These are phyloP conservation scores for Amphipoea lucens DNA, from an alignment of 2,888 invertebrate species.

Conservation along the genomic window DNA sequence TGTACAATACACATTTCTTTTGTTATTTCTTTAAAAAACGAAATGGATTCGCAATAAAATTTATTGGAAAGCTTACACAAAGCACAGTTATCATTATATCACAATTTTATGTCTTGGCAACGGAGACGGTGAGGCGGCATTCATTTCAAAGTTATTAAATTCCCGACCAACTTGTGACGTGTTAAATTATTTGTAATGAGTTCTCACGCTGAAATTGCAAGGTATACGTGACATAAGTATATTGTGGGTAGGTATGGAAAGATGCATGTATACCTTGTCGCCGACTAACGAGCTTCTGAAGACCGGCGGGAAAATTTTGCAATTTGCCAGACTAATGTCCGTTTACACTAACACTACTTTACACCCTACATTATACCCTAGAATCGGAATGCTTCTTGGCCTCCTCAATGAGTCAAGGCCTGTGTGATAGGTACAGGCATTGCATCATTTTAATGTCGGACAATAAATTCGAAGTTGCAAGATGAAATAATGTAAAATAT, in stretches of 20 bases:
- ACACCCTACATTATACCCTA: slow-evolving; percentile 5
- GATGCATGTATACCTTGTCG: slow-evolving; percentile 2
- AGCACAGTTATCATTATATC: slow-evolving; percentile 69
- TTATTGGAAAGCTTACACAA: slow-evolving; percentile 53
- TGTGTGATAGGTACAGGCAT: neutral
- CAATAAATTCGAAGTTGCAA: neutral
- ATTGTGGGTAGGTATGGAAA: neutral
- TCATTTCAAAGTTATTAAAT: slow-evolving; percentile 77
- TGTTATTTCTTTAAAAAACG: slow-evolving; percentile 35
- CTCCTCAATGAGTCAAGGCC: no score
- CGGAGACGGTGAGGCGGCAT: slow-evolving; percentile 67
- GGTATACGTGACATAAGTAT: neutral
- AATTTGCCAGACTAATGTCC: slow-evolving; percentile 11
- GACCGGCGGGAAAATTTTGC: slow-evolving; percentile 20
- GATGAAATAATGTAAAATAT: neutral
- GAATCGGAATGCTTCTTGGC: neutral
- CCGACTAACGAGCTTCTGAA: slow-evolving; percentile 31
- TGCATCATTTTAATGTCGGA: neutral
- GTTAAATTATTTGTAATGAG: slow-evolving; percentile 38
- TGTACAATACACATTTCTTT: slow-evolving; percentile 26
- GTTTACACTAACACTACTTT: neutral
- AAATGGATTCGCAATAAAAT: slow-evolving; percentile 38
- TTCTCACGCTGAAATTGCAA: slow-evolving; percentile 11
- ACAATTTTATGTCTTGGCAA: slow-evolving; percentile 76
- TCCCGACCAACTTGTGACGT: slow-evolving; percentile 62